phyloP scores from a whole-genome alignment of 1,140 invertebrate genomes.

The roundworm (Caenorhabditis elegans) region DNA sequence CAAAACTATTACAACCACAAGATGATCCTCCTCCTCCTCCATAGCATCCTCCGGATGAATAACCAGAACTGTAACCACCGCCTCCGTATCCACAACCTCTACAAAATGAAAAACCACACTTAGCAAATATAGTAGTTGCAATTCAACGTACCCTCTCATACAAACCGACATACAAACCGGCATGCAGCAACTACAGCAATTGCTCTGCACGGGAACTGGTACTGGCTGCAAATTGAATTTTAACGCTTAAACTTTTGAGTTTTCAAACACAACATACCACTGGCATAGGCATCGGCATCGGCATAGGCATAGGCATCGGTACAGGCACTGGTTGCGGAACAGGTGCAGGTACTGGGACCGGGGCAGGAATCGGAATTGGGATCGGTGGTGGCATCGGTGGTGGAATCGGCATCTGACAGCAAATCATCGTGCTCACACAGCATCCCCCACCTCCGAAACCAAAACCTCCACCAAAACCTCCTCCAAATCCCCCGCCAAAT shows the following conservation, averaged over 20 bases:
- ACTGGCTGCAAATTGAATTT: not conserved
- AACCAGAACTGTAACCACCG: slow-evolving; percentile 24
- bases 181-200: slow-evolving; percentile 53
- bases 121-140: not conserved
- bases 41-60: slow-evolving; percentile 26
- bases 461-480: not conserved
- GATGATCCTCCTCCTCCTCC: slow-evolving; percentile 4
- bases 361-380: not conserved
- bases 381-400: slow-evolving; percentile 17
- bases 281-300: not conserved
- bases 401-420: slow-evolving; percentile 6
- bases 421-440: slow-evolving; percentile 26
- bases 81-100: slow-evolving; percentile 38
- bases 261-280: no score
- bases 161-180: slow-evolving; percentile 54
- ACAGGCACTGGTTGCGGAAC: not conserved
- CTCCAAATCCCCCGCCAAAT: not conserved
- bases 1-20: slow-evolving; percentile 2
- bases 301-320: not conserved
- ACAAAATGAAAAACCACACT: not conserved
- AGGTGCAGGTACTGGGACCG: not conserved
- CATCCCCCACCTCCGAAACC: slow-evolving; percentile 30
- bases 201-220: slow-evolving; percentile 31
- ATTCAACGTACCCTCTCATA: slow-evolving; percentile 37
- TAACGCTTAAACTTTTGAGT: no score